phyloP scores from a whole-genome alignment of 2,113 vertebrate species.

The Tragelaphus scriptus region DNA sequence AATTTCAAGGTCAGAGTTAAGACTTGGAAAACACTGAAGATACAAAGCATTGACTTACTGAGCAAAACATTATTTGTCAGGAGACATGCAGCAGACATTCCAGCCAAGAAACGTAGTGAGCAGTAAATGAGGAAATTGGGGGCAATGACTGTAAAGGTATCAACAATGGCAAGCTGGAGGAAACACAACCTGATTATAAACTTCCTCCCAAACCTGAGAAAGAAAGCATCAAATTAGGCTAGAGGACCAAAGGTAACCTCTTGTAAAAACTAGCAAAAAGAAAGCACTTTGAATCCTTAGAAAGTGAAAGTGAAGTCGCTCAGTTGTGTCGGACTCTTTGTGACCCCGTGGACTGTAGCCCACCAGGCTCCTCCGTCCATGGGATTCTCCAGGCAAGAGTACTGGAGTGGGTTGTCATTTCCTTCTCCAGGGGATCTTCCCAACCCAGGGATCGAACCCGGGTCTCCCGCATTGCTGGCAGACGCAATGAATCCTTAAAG shows the following conservation, averaged over 20 bases:
- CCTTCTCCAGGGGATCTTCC: too few relatives aligned
- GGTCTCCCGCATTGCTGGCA: too few relatives aligned
- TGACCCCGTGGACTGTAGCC: too few relatives aligned
- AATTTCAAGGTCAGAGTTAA: not conserved
- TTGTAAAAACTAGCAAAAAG: not conserved
- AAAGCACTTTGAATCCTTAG: not conserved
- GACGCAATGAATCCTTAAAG: too few relatives aligned
- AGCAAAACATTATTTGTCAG: slow-evolving; percentile 71
- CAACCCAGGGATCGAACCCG: too few relatives aligned
- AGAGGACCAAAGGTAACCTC: not conserved
- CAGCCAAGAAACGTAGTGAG: slow-evolving; percentile 70
- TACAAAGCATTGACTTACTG: slow-evolving; percentile 63
- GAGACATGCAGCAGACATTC: slow-evolving; percentile 62
- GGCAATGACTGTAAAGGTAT: slow-evolving; percentile 66
- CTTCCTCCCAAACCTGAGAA: slow-evolving; percentile 75
- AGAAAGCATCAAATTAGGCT: not conserved
- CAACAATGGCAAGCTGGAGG: slow-evolving; percentile 57
- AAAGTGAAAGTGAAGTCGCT: too few relatives aligned
- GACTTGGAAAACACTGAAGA: not conserved
- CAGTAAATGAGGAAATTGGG: slow-evolving; percentile 72
- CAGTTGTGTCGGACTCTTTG: too few relatives aligned
- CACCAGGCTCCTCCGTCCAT: too few relatives aligned
- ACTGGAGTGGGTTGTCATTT: too few relatives aligned
- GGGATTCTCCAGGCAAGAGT: too few relatives aligned
- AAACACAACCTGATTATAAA: slow-evolving; percentile 65